Conservation (phyloP, 2,888 invertebrate species). For the Neuroscelio doddi region DNA sequence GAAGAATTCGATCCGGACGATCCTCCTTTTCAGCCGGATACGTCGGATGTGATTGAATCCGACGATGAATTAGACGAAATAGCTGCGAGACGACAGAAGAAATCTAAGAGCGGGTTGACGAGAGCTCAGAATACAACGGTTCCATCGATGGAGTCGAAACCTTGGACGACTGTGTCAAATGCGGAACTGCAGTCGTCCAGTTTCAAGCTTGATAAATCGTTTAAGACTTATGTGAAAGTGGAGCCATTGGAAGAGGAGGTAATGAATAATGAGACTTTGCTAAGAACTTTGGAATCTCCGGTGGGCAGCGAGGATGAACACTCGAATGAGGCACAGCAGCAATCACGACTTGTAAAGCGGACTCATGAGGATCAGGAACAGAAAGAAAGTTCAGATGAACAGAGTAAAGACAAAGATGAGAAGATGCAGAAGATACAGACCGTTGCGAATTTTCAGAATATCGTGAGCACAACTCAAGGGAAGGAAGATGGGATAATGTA, state of each 20-base stretch:
- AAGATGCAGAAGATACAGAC: background rate
- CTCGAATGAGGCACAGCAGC: constrained; percentile 18
- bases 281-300: constrained; percentile 32
- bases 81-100: constrained; percentile 7
- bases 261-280: constrained; percentile 32
- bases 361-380: background rate
- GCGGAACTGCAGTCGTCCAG: too few species aligned
- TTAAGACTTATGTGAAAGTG: background rate
- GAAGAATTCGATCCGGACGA: constrained; percentile 70
- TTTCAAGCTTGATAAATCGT: background rate
- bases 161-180: too few species aligned
- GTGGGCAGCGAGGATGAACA: constrained; percentile 31
- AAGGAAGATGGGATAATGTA: constrained; percentile 69
- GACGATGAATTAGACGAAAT: constrained; percentile 46
- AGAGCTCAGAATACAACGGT: background rate
- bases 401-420: constrained; percentile 27
- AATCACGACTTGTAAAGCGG: background rate
- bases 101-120: background rate
- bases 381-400: constrained; percentile 23
- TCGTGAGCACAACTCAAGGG: constrained; percentile 56
- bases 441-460: constrained; percentile 57
- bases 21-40: constrained; percentile 54
- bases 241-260: background rate
- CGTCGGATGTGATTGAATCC: constrained; percentile 46
- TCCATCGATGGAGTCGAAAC: too few species aligned